Percentiles rank a stretch among this genome's conserved stretches.
Evolutionary conservation across 2,797 vertebrate genomes (phyloP).

Genomic region (Cuniculus paca): DNA sequence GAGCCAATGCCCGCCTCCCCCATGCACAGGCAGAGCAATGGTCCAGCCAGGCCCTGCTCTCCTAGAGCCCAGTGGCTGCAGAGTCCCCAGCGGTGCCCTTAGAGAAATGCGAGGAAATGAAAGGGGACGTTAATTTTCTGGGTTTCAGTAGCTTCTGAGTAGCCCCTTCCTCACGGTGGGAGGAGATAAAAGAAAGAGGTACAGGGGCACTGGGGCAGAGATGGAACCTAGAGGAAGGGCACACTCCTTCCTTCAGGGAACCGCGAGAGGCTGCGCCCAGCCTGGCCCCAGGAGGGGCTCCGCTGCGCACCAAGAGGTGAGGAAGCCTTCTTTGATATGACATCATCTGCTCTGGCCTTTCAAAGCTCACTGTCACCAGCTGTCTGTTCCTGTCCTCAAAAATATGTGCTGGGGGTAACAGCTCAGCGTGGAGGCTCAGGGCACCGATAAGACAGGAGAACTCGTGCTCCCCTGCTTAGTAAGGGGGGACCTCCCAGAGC

Average conservation of each 20-base stretch:
- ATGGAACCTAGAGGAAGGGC: neutral
- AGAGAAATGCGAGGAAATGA: neutral
- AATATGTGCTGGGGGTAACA: too few relatives aligned
- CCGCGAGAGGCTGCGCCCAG: neutral
- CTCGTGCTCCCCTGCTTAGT: too few relatives aligned
- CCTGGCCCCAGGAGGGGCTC: neutral
- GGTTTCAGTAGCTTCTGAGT: neutral
- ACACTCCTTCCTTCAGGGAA: neutral
- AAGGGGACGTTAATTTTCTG: neutral
- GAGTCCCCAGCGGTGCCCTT: neutral
- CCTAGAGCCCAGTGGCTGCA: neutral
- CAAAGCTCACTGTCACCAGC: neutral
- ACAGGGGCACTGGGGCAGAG: too few relatives aligned
- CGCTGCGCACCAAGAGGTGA: neutral
- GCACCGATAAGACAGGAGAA: neutral
- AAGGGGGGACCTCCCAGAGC: neutral
- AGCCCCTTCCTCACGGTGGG: neutral
- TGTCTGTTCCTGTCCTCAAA: neutral
- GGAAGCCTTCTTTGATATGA: neutral
- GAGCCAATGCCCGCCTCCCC: neutral
- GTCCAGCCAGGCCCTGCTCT: neutral
- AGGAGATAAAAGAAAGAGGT: neutral
- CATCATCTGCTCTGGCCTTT: neutral
- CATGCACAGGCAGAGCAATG: neutral
- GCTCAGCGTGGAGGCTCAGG: too few relatives aligned